phyloP scores from a whole-genome alignment of 2,113 vertebrate species.

The Acrocephalus arundinaceus region DNA sequence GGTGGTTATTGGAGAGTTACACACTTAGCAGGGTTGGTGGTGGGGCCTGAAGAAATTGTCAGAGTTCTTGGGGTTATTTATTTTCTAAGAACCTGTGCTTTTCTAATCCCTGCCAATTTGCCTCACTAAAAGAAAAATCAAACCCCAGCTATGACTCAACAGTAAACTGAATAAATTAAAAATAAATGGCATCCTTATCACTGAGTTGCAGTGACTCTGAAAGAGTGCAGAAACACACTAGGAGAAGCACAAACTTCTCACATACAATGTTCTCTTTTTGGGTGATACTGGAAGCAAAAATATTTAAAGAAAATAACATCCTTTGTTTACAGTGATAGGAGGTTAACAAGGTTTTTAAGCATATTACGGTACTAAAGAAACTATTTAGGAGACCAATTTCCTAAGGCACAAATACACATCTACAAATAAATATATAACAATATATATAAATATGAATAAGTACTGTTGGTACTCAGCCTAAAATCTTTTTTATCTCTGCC shows the following conservation, averaged over 20 bases:
- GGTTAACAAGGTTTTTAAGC: neutral
- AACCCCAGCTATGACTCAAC: neutral
- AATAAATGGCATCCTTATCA: slow-evolving; percentile 19
- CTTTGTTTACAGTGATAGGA: neutral
- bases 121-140: neutral
- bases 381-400: neutral
- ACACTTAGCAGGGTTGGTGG: neutral
- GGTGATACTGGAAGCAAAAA: neutral
- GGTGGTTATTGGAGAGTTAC: neutral
- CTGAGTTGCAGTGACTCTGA: neutral
- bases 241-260: neutral
- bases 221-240: neutral
- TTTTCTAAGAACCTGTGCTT: slow-evolving; percentile 1
- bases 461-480: neutral
- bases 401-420: neutral
- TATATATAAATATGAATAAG: neutral
- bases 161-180: slow-evolving; percentile 15
- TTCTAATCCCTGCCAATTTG: neutral
- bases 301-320: neutral
- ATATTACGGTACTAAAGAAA: neutral
- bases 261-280: neutral
- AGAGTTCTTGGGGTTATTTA: neutral
- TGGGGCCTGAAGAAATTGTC: neutral
- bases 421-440: neutral
- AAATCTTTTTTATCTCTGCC: neutral